Conservation (phyloP, 2,888 invertebrate species). For the Andrena haemorrhoa region DNA sequence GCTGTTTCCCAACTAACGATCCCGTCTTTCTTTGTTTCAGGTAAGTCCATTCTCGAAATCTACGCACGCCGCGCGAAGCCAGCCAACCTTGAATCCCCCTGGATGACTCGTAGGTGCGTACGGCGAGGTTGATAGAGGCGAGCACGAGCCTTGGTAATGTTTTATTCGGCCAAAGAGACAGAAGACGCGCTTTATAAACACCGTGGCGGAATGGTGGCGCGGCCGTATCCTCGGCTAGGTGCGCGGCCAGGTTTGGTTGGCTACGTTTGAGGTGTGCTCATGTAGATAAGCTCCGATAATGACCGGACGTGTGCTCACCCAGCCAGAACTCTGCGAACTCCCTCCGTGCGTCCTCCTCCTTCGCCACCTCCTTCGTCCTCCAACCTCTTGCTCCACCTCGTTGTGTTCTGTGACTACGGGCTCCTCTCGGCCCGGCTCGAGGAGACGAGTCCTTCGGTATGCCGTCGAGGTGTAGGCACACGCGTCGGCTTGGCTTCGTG, state of each 20-base stretch:
- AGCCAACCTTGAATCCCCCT: neutral
- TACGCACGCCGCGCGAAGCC: neutral
- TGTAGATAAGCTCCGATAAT: slow-evolving; percentile 85
- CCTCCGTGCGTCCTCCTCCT: slow-evolving; percentile 71
- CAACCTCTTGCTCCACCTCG: slow-evolving; percentile 47
- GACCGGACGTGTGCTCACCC: slow-evolving; percentile 85
- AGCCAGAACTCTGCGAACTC: slow-evolving; percentile 84
- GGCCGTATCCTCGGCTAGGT: slow-evolving; percentile 67
- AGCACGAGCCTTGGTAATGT: neutral
- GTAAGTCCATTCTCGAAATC: slow-evolving; percentile 64
- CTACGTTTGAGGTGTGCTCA: slow-evolving; percentile 85
- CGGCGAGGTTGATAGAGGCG: too few species aligned
- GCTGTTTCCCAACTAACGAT: neutral
- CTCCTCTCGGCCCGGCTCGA: slow-evolving; percentile 62
- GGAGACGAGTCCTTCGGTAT: slow-evolving; percentile 60
- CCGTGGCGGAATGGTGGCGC: slow-evolving; percentile 64
- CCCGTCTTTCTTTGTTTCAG: slow-evolving; percentile 66
- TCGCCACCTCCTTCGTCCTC: slow-evolving; percentile 35
- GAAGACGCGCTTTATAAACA: slow-evolving; percentile 67
- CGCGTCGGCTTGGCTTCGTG: slow-evolving; percentile 57
- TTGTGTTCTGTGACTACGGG: slow-evolving; percentile 52
- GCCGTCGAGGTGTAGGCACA: slow-evolving; percentile 57
- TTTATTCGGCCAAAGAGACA: slow-evolving; percentile 33
- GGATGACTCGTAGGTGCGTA: neutral
- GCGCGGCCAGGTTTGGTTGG: slow-evolving; percentile 78